Percentiles rank a stretch among this genome's conserved stretches.
phyloP scores from a whole-genome alignment of 1,140 invertebrate genomes.

The Goniozus legneri region DNA sequence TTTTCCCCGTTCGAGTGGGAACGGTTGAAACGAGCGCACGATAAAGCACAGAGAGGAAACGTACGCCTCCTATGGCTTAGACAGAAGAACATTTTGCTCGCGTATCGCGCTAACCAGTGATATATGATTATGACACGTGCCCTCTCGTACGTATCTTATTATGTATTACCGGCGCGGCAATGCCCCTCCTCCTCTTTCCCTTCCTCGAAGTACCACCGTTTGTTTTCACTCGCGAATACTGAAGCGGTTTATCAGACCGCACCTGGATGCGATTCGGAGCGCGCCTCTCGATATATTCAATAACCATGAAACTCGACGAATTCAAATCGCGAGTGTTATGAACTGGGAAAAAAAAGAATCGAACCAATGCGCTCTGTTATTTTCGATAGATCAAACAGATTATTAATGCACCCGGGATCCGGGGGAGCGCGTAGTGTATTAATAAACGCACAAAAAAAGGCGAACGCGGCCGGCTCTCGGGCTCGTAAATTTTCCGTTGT shows the following conservation, averaged over 20 bases:
- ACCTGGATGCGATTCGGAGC: background rate
- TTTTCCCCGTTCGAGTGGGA: no score
- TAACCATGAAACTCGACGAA: background rate
- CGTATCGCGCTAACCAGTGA: slow-evolving; percentile 34
- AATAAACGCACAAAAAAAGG: no score
- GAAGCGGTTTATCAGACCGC: background rate
- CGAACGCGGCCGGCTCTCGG: no score
- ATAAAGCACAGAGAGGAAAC: no score
- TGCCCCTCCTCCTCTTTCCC: background rate
- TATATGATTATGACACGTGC: slow-evolving; percentile 42
- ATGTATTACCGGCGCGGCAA: slow-evolving; percentile 28
- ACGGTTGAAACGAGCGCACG: no score
- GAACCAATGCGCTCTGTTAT: no score
- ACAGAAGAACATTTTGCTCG: slow-evolving; percentile 22
- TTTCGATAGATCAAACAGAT: background rate
- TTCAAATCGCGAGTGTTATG: no score
- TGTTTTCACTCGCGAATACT: background rate
- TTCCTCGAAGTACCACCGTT: background rate
- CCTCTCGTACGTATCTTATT: slow-evolving; percentile 41
- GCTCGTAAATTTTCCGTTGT: background rate
- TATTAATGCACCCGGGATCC: background rate
- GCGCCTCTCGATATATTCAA: background rate
- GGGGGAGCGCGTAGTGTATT: no score
- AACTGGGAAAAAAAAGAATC: no score
- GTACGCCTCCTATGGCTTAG: background rate